phyloP scores from a whole-genome alignment of 1,140 invertebrate species.

The Philotrypesis tridentata region DNA sequence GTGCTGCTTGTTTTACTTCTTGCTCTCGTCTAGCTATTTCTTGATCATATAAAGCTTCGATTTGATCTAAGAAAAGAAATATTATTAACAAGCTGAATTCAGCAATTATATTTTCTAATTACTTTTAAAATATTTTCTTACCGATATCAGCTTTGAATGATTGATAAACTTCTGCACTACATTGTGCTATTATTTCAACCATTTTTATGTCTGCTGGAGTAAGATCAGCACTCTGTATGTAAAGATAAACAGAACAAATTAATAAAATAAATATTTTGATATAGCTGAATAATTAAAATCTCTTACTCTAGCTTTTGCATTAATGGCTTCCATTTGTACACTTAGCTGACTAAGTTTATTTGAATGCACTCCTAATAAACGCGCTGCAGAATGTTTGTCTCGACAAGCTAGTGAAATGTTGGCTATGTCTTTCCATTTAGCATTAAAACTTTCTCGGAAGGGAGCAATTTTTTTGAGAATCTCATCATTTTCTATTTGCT shows the following conservation, averaged over 20 bases:
- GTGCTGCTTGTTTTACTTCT: conserved; percentile 62
- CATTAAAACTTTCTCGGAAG: conserved; percentile 60
- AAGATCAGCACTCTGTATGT: conserved; percentile 60
- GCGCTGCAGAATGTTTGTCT: conserved; percentile 60
- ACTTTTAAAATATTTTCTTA: conserved; percentile 48
- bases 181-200: conserved; percentile 57
- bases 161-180: conserved; percentile 58
- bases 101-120: not conserved
- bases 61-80: conserved; percentile 55
- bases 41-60: conserved; percentile 58
- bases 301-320: conserved; percentile 73
- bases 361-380: conserved; percentile 56
- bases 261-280: conserved; percentile 23
- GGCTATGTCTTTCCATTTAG: conserved; percentile 66
- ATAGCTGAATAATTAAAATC: not conserved
- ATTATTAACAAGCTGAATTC: not conserved
- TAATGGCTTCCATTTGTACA: conserved; percentile 70
- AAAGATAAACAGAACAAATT: conserved; percentile 28
- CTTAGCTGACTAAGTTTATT: conserved; percentile 63
- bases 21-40: conserved; percentile 68
- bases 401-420: conserved; percentile 62
- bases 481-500: conserved; percentile 60
- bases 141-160: conserved; percentile 71
- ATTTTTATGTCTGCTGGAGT: conserved; percentile 54
- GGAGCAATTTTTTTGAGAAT: conserved; percentile 63